Percentiles rank a stretch among this genome's conserved stretches.
These are phyloP conservation scores for Karalla daura DNA, from an alignment of 2,797 vertebrate genomes.

Conservation along the genomic window DNA sequence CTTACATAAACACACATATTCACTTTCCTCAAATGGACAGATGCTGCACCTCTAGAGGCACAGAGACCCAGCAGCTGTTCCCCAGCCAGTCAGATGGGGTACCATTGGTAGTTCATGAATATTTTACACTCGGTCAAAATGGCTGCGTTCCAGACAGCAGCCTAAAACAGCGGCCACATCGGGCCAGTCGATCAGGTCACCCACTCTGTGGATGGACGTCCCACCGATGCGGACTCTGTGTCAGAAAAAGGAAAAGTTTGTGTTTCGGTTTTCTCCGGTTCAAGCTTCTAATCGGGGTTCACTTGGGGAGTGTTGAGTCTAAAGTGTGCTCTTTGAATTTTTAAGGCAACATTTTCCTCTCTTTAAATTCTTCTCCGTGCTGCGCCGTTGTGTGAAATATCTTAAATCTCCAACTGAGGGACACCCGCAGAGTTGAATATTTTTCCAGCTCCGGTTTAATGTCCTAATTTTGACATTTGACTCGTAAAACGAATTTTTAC, in stretches of 20 bases:
- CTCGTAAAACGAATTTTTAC: not conserved
- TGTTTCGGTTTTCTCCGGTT: no score
- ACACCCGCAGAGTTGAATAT: not conserved
- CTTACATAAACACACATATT: conserved; percentile 65
- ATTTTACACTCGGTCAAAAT: conserved; percentile 84
- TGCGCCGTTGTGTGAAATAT: not conserved
- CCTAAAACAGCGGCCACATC: conserved; percentile 74
- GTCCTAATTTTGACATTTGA: not conserved
- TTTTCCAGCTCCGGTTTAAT: not conserved
- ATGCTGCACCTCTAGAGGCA: conserved; percentile 87
- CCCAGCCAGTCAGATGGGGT: conserved; percentile 82
- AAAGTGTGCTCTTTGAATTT: not conserved
- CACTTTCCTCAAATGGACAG: conserved; percentile 79
- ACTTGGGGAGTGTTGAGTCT: not conserved
- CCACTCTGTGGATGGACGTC: conserved; percentile 67
- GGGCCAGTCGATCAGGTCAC: conserved; percentile 75
- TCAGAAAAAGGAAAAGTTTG: conserved; percentile 21
- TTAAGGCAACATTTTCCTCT: not conserved
- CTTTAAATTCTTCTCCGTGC: not conserved
- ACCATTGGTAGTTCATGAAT: conserved; percentile 86
- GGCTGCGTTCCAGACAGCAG: conserved; percentile 79
- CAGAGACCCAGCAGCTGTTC: conserved; percentile 85
- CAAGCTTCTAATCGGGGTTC: not conserved
- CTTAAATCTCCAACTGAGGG: not conserved
- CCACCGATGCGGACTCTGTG: conserved; percentile 57